Conservation (phyloP, 2,113 vertebrate species). For the Gobio gobio region DNA sequence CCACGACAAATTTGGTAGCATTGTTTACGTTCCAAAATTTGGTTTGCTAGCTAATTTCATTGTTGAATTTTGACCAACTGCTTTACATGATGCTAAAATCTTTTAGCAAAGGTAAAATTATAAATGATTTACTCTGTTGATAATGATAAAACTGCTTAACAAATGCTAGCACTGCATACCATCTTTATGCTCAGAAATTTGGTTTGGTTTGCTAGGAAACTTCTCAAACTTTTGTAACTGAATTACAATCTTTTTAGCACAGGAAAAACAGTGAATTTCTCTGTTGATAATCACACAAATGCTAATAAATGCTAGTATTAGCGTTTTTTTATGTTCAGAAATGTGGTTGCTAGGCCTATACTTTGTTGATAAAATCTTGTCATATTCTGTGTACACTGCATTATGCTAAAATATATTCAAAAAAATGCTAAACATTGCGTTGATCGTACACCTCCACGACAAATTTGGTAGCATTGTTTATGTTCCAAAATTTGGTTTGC, state of each 20-base stretch:
- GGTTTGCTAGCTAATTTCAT: not conserved
- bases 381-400: no score
- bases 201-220: no score
- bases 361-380: no score
- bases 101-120: not conserved
- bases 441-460: no score
- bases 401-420: no score
- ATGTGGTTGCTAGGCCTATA: no score
- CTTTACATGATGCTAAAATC: not conserved
- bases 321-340: no score
- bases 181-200: not conserved
- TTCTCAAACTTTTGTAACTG: no score
- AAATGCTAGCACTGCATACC: not conserved
- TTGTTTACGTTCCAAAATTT: not conserved
- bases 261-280: not conserved
- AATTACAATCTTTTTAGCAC: no score
- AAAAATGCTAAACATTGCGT: no score
- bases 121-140: not conserved
- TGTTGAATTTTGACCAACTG: not conserved
- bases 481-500: not conserved
- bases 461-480: not conserved
- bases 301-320: not conserved
- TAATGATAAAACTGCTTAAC: no score
- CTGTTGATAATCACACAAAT: not conserved
- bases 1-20: not conserved